Conservation (phyloP, 2,888 invertebrate genomes). For the Apotomis turbidana region DNA sequence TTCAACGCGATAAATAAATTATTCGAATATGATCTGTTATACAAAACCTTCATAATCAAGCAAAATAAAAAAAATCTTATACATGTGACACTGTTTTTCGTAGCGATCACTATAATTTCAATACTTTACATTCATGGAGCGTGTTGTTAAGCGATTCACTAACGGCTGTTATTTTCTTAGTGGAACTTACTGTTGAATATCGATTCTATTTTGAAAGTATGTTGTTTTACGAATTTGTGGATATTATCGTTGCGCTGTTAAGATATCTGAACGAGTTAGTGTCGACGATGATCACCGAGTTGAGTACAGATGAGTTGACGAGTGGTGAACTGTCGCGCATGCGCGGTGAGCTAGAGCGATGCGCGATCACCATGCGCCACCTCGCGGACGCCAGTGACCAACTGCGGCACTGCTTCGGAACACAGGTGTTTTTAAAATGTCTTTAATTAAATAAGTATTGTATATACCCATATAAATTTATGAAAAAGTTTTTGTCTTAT, state of each 20-base stretch:
- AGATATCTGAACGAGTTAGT: slow-evolving; percentile 7
- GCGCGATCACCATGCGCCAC: neutral
- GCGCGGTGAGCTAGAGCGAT: neutral
- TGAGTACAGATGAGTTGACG: neutral
- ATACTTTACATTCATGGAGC: neutral
- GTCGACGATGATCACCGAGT: neutral
- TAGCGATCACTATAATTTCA: neutral
- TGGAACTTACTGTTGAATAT: neutral
- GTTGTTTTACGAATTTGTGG: slow-evolving; percentile 7
- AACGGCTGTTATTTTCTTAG: neutral
- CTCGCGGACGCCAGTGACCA: neutral
- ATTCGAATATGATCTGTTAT: neutral
- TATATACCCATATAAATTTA: too few species aligned
- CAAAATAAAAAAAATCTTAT: neutral
- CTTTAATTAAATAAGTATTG: too few species aligned
- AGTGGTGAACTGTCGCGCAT: neutral
- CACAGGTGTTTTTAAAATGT: neutral
- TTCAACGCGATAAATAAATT: neutral
- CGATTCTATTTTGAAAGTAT: slow-evolving; percentile 3
- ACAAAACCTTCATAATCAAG: neutral
- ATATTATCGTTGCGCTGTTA: neutral
- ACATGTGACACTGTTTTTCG: neutral
- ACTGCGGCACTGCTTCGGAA: slow-evolving; percentile 6
- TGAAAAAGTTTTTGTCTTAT: too few species aligned
- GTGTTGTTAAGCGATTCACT: neutral